phyloP scores from a whole-genome alignment of 2,888 invertebrate species.

The Drosophila quinaria region DNA sequence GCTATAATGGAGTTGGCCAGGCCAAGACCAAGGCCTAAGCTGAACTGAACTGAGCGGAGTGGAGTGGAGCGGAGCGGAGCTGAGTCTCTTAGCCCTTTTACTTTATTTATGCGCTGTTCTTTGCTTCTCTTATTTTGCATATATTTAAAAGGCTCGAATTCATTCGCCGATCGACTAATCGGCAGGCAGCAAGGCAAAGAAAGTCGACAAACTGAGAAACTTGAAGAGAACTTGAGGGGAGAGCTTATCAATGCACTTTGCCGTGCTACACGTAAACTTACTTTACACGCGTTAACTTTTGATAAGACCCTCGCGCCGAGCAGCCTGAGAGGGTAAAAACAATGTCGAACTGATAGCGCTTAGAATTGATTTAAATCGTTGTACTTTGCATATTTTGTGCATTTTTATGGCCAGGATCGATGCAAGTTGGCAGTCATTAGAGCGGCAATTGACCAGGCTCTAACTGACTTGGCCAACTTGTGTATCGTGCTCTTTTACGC shows the following conservation, averaged over 20 bases:
- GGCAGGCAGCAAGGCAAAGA: slow-evolving; percentile 56
- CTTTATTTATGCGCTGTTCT: slow-evolving; percentile 16
- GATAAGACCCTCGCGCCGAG: slow-evolving; percentile 42
- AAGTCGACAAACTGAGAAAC: slow-evolving; percentile 35
- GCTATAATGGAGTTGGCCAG: slow-evolving; percentile 84
- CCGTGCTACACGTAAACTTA: slow-evolving; percentile 80
- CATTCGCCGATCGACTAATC: slow-evolving; percentile 74
- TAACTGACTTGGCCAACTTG: not conserved
- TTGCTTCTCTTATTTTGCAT: slow-evolving; percentile 52
- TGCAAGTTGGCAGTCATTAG: slow-evolving; percentile 67
- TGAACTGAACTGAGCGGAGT: slow-evolving; percentile 26
- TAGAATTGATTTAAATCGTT: slow-evolving; percentile 79
- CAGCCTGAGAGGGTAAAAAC: not conserved
- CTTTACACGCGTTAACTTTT: slow-evolving; percentile 75
- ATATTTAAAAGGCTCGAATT: slow-evolving; percentile 71
- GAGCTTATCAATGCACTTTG: slow-evolving; percentile 78
- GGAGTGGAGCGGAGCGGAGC: too few species aligned
- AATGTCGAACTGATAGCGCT: slow-evolving; percentile 46
- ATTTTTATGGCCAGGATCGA: slow-evolving; percentile 53
- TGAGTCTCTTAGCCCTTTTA: slow-evolving; percentile 43
- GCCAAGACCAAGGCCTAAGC: slow-evolving; percentile 21
- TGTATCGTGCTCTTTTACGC: slow-evolving; percentile 72
- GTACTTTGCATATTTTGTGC: slow-evolving; percentile 70
- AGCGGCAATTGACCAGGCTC: slow-evolving; percentile 38
- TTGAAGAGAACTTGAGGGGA: not conserved